Conservation (phyloP, 2,888 invertebrate species). For the Leptinotarsa rubiginosa region DNA sequence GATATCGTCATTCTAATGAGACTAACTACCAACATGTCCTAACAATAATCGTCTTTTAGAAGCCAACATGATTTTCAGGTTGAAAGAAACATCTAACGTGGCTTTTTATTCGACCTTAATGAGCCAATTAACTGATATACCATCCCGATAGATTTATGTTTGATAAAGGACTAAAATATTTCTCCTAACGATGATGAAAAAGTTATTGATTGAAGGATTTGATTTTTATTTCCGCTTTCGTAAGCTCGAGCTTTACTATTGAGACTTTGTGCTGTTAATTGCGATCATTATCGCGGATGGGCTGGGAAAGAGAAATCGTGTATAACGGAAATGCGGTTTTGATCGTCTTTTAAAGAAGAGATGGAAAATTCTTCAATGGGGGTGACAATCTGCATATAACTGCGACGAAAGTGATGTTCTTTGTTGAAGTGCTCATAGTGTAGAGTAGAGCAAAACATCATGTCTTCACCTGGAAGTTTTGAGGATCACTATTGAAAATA, state of each 20-base stretch:
- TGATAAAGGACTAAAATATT: constrained; percentile 27
- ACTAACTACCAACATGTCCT: constrained; percentile 18
- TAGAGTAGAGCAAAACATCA: no score
- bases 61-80: constrained; percentile 16
- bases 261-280: constrained; percentile 2
- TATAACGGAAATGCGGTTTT: neutral
- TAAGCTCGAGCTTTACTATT: constrained; percentile 14
- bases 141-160: constrained; percentile 27
- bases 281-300: neutral
- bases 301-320: neutral
- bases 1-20: constrained; percentile 19
- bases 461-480: no score
- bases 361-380: neutral
- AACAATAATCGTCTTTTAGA: constrained; percentile 23
- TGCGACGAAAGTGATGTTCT: no score
- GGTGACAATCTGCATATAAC: neutral
- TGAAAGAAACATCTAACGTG: constrained; percentile 22
- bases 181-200: constrained; percentile 20
- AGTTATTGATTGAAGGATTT: constrained; percentile 32
- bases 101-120: constrained; percentile 28
- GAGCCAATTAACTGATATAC: constrained; percentile 32
- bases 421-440: no score
- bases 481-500: no score
- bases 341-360: neutral
- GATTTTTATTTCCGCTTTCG: constrained; percentile 27